A percentile compares a stretch with the other conserved stretches of the same genome.
These are phyloP conservation scores for Ranitomeya variabilis DNA, from an alignment of 2,113 vertebrate species.

Conservation along the genomic window DNA sequence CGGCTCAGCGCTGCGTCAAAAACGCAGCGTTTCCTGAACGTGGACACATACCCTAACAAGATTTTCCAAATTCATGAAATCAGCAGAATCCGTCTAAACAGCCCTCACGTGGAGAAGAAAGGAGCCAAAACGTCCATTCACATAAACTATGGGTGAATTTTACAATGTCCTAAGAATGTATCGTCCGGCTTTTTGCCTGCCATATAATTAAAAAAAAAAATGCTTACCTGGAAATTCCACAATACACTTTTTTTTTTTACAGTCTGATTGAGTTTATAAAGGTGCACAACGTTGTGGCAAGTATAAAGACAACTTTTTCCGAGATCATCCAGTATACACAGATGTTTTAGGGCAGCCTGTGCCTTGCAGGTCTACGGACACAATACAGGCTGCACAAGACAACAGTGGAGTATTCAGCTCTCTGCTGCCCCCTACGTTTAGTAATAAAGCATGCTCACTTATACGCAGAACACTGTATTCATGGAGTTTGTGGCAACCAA, in stretches of 20 bases:
- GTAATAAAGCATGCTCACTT: too few relatives aligned
- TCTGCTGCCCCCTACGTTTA: not conserved
- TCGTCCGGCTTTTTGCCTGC: not conserved
- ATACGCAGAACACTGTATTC: too few relatives aligned
- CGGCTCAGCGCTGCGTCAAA: too few relatives aligned
- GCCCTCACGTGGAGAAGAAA: not conserved
- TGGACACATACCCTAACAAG: too few relatives aligned
- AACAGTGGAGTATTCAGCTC: not conserved
- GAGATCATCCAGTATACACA: too few relatives aligned
- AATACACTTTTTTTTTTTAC: not conserved
- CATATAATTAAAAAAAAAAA: not conserved
- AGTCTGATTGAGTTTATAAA: not conserved
- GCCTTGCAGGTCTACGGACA: not conserved
- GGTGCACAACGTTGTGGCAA: not conserved
- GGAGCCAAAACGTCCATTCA: not conserved
- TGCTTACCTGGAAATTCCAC: not conserved
- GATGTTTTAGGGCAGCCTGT: not conserved
- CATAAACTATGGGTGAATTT: not conserved
- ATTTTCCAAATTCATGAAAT: conserved; percentile 9
- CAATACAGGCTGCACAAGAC: not conserved
- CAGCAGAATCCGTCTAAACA: conserved; percentile 12
- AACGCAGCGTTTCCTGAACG: too few relatives aligned
- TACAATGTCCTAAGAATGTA: not conserved
- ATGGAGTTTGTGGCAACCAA: too few relatives aligned
- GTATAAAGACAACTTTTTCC: not conserved